phyloP scores from a whole-genome alignment of 2,113 vertebrate genomes.

The Capra hircus region DNA sequence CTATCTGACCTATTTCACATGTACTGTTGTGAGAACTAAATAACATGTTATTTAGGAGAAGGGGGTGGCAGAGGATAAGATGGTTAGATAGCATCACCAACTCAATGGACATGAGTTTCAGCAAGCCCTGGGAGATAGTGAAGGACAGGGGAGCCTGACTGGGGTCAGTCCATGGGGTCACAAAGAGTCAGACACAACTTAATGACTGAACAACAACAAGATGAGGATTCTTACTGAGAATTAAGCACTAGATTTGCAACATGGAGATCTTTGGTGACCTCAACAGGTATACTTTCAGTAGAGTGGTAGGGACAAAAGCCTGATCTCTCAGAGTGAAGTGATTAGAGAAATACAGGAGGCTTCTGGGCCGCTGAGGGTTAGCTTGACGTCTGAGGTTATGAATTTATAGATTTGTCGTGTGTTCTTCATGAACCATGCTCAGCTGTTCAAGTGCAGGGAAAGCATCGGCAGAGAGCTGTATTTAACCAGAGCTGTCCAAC shows the following conservation, averaged over 20 bases:
- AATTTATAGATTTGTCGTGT: rapidly evolving
- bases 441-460: not conserved
- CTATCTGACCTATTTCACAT: no score
- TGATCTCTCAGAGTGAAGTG: not conserved
- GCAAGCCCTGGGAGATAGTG: not conserved
- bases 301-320: not conserved
- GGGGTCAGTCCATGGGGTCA: not conserved
- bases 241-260: not conserved
- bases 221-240: not conserved
- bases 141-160: not conserved
- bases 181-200: not conserved
- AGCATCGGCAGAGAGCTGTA: not conserved
- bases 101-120: not conserved
- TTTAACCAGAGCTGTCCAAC: not conserved
- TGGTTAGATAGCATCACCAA: not conserved
- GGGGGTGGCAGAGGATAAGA: not conserved
- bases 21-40: no score
- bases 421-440: not conserved
- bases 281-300: not conserved
- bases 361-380: not conserved
- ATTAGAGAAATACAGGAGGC: not conserved
- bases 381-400: not conserved
- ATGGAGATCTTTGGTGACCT: not conserved
- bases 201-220: not conserved
- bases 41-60: not conserved